Percentiles rank a stretch among this genome's conserved stretches.
Evolutionary conservation across 2,113 vertebrate species (phyloP).

Genomic region (Puffinus mauretanicus): DNA sequence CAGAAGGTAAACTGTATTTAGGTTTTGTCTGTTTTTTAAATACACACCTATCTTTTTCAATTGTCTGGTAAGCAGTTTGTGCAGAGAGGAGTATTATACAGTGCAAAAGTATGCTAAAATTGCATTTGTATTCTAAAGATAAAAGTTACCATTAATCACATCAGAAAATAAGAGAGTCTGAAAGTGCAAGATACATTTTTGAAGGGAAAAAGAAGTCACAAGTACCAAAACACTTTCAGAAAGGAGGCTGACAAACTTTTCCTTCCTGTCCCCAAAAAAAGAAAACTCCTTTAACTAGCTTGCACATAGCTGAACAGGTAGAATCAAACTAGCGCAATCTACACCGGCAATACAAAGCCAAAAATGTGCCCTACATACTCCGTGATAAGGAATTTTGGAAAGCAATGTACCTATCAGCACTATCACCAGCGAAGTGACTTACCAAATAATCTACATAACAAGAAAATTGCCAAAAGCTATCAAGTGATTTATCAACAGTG

Average conservation of each 20-base stretch:
- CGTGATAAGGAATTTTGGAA: background rate
- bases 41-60: background rate
- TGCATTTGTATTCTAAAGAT: slow-evolving; percentile 1
- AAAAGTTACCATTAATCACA: slow-evolving; percentile 22
- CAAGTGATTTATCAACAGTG: background rate
- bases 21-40: background rate
- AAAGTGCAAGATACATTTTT: background rate
- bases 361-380: background rate
- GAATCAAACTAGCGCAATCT: background rate
- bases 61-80: background rate
- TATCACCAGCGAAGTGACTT: background rate
- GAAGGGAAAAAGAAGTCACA: background rate
- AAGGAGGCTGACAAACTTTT: slow-evolving; percentile 23
- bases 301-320: background rate
- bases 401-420: background rate
- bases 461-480: background rate
- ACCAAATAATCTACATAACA: background rate
- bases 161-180: background rate
- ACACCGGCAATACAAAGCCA: background rate
- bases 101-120: background rate
- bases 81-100: background rate
- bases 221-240: slow-evolving; percentile 10
- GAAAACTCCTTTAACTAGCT: background rate
- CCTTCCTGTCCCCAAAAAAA: background rate
- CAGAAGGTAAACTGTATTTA: background rate